Evolutionary conservation across 2,113 vertebrate genomes (phyloP), one percentile per base, ranked within the genome.

Genomic region (Malurus alboscapulatus): DNA sequence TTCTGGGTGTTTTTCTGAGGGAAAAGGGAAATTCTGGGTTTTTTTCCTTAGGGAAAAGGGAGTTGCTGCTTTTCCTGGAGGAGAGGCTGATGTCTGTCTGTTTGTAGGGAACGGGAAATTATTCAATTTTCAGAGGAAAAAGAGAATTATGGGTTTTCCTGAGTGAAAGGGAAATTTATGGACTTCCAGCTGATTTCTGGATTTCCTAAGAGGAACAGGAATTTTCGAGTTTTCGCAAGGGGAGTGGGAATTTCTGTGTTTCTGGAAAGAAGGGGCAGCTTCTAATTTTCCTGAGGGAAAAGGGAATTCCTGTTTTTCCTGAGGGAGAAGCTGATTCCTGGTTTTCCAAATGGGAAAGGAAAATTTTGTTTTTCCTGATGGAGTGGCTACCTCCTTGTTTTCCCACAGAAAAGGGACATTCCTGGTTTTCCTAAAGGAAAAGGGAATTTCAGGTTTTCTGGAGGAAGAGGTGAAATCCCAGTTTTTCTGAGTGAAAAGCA

Each of bases 151-250:
- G 5, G 4, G 3, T 5, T 42, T 82, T 45, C 17, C 29, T 9
- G 16, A 21, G 13, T 13, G 3, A 50, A 58, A 29, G 14, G 14
- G 7, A 26, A 40, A 51, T 9, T 4, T 12, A 7, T 8, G 18
- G 5, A 53, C 51, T 76, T 68, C 38, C 38, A n/a, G 4, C 38
- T 10, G 54, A 0, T 16, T 66, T 6, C 12, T 50, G 24, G 7
- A 0, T 54, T 66, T 59, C 27, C 13, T 7, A 12, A 16, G 5
- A 62, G 26, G 9, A 18, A 30, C 2, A 2, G 44, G 24, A 14
- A 26, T 26, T 42, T 26, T 32, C 0, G 4, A 26, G 8, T 40
- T 53, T 66, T 61, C 10, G 30, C 12, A 3, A 17, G 2, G 22
- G 5, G 16, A 38, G 2, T 24, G 25, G 14, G 11, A 54, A 14